Evolutionary conservation across 1,140 invertebrate species (phyloP).

Genomic region (Pollicipes pollicipes): DNA sequence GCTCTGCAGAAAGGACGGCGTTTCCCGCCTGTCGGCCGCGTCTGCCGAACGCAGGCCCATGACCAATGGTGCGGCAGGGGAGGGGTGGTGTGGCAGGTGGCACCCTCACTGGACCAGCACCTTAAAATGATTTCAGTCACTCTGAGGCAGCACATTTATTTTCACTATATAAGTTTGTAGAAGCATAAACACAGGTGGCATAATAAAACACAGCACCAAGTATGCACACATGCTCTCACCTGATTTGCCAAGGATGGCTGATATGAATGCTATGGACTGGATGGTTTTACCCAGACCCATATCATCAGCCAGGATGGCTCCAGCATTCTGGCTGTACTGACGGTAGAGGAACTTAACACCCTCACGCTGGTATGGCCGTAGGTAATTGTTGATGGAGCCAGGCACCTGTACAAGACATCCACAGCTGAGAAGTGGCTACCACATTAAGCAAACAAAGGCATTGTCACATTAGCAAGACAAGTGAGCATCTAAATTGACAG

Average conservation of each 20-base stretch:
- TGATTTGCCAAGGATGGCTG: too few species aligned
- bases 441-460: too few species aligned
- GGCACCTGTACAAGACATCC: not conserved
- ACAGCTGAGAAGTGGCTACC: too few species aligned
- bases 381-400: not conserved
- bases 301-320: conserved; percentile 12
- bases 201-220: too few species aligned
- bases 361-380: conserved; percentile 4
- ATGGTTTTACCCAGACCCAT: conserved; percentile 11
- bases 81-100: not conserved
- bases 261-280: not conserved
- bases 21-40: not conserved
- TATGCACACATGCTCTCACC: too few species aligned
- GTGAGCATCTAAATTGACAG: too few species aligned
- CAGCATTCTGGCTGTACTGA: not conserved
- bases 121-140: too few species aligned
- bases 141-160: too few species aligned
- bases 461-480: too few species aligned
- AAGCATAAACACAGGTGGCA: too few species aligned
- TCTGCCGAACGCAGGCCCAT: not conserved
- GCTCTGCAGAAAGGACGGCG: not conserved
- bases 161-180: too few species aligned
- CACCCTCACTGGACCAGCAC: too few species aligned
- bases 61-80: conserved; percentile 3
- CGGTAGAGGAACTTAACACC: conserved; percentile 4